A percentile compares a stretch with the other conserved stretches of the same genome.
phyloP scores from a whole-genome alignment of 2,113 vertebrate species.

The Daphoenositta chrysoptera region DNA sequence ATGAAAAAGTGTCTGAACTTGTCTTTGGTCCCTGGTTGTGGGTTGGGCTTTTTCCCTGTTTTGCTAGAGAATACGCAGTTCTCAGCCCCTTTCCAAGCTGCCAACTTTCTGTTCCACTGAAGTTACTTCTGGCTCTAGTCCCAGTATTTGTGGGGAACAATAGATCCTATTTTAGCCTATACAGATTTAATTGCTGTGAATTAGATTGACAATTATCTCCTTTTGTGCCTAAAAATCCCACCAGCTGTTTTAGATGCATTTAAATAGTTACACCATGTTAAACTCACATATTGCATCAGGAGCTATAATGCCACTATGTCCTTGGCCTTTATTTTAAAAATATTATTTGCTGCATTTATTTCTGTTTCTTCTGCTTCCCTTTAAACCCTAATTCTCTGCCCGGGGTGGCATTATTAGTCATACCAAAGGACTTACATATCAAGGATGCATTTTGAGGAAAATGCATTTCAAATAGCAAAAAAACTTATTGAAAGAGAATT shows the following conservation, averaged over 20 bases:
- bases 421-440: neutral
- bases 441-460: neutral
- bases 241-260: constrained; percentile 39
- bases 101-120: neutral
- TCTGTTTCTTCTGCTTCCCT: neutral
- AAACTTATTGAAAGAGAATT: neutral
- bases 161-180: constrained; percentile 65
- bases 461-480: neutral
- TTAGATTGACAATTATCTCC: constrained; percentile 65
- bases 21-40: neutral
- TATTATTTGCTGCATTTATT: neutral
- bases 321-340: neutral
- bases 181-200: constrained; percentile 56
- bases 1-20: neutral
- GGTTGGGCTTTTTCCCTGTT: neutral
- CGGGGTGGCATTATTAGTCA: neutral
- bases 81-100: neutral
- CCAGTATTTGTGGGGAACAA: constrained; percentile 50
- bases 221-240: constrained; percentile 53
- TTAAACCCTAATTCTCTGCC: neutral
- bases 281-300: neutral
- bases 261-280: neutral
- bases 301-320: neutral
- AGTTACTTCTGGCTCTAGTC: constrained; percentile 38
- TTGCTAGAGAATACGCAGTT: neutral